These are phyloP conservation scores for Mesorhabditis sp. DNA, from an alignment of 2,888 invertebrate genomes.

Conservation along the genomic window DNA sequence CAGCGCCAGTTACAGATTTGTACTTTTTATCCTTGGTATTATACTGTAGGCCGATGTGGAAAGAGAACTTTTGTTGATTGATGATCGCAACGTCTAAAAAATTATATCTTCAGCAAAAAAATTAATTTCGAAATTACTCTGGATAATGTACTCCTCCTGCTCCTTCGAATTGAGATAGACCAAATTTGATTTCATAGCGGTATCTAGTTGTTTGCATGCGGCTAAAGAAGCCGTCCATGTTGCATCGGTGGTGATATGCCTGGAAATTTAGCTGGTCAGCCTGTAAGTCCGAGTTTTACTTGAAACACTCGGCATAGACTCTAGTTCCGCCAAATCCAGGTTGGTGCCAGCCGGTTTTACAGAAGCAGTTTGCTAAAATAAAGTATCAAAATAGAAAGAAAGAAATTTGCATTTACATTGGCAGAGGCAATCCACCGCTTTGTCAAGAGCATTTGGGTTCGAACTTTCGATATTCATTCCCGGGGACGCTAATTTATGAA, in stretches of 20 bases:
- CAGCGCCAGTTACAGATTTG: not conserved
- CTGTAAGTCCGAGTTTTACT: not conserved
- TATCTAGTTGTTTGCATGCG: not conserved
- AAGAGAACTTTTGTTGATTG: not conserved
- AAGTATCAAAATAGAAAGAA: not conserved
- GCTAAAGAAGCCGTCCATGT: not conserved
- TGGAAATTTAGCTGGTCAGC: not conserved
- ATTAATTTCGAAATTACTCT: not conserved
- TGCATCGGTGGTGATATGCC: not conserved
- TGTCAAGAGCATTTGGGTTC: not conserved
- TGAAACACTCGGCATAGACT: not conserved
- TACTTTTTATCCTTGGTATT: not conserved
- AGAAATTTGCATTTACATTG: not conserved
- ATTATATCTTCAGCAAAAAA: not conserved
- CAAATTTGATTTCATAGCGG: not conserved
- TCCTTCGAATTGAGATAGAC: conserved; percentile 6
- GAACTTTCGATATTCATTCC: not conserved
- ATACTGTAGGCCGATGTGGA: not conserved
- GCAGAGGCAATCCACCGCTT: not conserved
- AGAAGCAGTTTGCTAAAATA: not conserved
- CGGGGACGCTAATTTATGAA: not conserved
- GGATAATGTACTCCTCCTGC: not conserved
- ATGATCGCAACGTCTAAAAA: not conserved
- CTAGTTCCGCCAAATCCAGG: not conserved
- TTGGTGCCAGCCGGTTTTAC: not conserved